Evolutionary conservation across 2,888 invertebrate species (phyloP).

Genomic region (Yponomeuta plumbellus): DNA sequence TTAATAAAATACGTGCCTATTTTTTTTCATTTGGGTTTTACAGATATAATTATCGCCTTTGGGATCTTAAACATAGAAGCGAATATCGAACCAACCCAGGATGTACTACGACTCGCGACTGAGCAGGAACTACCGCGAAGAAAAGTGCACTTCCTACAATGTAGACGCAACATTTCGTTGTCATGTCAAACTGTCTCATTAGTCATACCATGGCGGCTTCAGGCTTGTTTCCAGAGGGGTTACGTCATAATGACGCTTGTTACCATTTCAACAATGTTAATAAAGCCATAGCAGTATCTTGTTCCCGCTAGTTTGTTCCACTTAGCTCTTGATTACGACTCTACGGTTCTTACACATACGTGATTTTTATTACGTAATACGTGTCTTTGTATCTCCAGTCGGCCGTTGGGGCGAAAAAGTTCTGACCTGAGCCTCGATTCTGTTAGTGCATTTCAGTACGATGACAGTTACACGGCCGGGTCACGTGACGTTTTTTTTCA

Average conservation of each 20-base stretch:
- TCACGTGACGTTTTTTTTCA: no score
- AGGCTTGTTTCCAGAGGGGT: not conserved
- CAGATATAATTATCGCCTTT: no score
- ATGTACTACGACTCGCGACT: not conserved
- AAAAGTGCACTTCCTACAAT: not conserved
- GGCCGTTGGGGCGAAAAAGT: no score
- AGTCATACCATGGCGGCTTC: not conserved
- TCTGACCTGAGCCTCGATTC: no score
- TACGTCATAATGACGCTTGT: not conserved
- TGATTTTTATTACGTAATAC: no score
- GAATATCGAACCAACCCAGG: no score
- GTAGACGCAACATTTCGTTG: not conserved
- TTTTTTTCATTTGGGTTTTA: no score
- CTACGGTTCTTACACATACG: not conserved
- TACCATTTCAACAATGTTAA: not conserved
- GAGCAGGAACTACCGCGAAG: not conserved
- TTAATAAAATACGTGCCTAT: no score
- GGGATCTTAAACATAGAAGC: no score
- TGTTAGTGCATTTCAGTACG: no score
- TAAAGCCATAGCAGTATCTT: not conserved
- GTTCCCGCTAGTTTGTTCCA: not conserved
- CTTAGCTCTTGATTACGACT: not conserved
- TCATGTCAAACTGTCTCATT: not conserved
- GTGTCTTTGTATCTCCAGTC: no score
- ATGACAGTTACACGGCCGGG: no score